A percentile compares a stretch with the other conserved stretches of the same genome.
Conservation (phyloP, 2,113 vertebrate genomes). For the Seriola aureovittata region DNA sequence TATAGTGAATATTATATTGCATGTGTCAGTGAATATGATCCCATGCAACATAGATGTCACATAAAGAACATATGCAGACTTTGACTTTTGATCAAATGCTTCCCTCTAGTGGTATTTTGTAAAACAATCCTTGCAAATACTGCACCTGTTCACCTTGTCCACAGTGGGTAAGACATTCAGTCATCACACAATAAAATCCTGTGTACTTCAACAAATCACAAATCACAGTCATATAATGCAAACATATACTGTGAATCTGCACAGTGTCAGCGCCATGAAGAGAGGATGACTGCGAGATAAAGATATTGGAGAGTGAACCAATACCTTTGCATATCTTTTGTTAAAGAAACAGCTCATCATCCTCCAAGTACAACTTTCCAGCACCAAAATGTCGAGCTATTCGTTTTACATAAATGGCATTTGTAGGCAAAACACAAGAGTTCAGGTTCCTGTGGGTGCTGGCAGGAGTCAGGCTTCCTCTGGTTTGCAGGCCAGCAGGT, state of each 20-base stretch:
- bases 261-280: background rate
- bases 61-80: background rate
- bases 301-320: background rate
- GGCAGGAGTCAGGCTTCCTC: slow-evolving; percentile 33
- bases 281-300: background rate
- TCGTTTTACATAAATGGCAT: background rate
- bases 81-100: slow-evolving; percentile 20
- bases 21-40: background rate
- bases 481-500: slow-evolving; percentile 74
- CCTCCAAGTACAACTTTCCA: no score
- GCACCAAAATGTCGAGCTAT: background rate
- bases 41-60: background rate
- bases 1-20: background rate
- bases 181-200: no score
- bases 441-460: background rate
- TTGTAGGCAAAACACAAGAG: background rate
- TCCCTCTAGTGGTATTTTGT: slow-evolving; percentile 57
- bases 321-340: background rate
- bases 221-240: background rate
- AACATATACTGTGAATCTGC: background rate
- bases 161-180: background rate
- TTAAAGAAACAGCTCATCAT: background rate
- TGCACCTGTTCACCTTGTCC: background rate
- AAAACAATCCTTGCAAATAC: background rate
- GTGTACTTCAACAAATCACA: no score